Evolutionary conservation across 2,797 vertebrate species (phyloP).

Genomic region (Platalea minor): DNA sequence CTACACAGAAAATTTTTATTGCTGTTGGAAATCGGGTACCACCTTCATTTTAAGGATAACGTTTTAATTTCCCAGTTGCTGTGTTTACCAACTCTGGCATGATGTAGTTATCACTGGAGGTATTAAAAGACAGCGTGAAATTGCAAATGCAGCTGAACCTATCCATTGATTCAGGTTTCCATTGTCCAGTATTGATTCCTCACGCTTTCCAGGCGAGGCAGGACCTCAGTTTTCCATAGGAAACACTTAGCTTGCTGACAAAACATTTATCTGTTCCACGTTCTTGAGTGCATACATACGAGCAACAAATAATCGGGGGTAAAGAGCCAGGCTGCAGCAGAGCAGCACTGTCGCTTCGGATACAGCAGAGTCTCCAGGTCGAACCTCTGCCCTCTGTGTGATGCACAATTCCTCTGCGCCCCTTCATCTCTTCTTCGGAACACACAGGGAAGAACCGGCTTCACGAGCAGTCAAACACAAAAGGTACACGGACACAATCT

Average conservation of each 20-base stretch:
- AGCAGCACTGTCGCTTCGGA: not conserved
- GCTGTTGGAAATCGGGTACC: not conserved
- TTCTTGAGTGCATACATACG: not conserved
- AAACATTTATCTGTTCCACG: not conserved
- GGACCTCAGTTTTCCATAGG: not conserved
- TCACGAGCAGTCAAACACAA: not conserved
- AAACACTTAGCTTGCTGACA: not conserved
- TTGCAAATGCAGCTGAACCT: not conserved
- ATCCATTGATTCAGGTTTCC: not conserved
- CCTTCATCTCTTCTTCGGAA: not conserved
- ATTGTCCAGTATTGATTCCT: not conserved
- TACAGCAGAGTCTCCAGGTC: not conserved
- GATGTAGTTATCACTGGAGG: not conserved
- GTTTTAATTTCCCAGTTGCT: not conserved
- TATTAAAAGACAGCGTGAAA: not conserved
- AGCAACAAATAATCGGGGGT: not conserved
- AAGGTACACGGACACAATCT: not conserved
- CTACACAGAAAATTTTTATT: not conserved
- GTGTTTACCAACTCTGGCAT: not conserved
- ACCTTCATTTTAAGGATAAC: not conserved
- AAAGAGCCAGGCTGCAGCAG: not conserved
- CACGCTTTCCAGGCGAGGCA: not conserved
- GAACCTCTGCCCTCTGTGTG: not conserved
- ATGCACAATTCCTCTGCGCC: not conserved
- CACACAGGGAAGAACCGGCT: not conserved